Evolutionary conservation across 2,888 invertebrate species (phyloP).

Genomic region (Axea sp.): DNA sequence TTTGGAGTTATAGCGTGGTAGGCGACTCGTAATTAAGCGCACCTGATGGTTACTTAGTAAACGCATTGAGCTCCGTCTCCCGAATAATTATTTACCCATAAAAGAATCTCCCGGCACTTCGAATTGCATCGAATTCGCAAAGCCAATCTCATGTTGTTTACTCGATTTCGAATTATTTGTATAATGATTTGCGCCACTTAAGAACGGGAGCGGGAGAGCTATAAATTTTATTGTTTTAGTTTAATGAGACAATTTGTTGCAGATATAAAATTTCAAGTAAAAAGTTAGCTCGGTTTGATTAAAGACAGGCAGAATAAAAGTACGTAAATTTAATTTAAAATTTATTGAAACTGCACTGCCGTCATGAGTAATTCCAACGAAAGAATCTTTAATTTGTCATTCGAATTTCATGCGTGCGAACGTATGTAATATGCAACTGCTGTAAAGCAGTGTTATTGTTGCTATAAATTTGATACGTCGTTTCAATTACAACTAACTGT

Average conservation of each 20-base stretch:
- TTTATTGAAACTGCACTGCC: conserved; percentile 6
- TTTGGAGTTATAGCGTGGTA: conserved; percentile 65
- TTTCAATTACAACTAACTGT: conserved; percentile 45
- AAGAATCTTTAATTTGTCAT: conserved; percentile 27
- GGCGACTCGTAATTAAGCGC: conserved; percentile 70
- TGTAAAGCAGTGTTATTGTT: conserved; percentile 23
- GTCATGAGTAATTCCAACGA: not conserved
- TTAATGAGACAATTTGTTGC: conserved; percentile 1
- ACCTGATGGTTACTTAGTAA: conserved; percentile 65
- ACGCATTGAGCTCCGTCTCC: conserved; percentile 36
- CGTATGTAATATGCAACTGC: not conserved
- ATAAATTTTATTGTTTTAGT: conserved; percentile 2
- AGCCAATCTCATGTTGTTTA: not conserved
- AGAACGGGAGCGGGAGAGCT: not conserved
- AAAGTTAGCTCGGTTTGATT: not conserved
- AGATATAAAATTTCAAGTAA: conserved; percentile 4
- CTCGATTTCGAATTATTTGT: conserved; percentile 11
- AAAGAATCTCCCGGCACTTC: conserved; percentile 23
- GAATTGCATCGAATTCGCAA: conserved; percentile 5
- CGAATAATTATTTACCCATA: conserved; percentile 26
- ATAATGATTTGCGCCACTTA: conserved; percentile 1
- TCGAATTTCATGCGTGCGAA: conserved; percentile 2
- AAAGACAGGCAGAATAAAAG: not conserved
- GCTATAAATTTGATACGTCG: conserved; percentile 42
- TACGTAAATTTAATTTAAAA: not conserved